These are phyloP conservation scores for Protaetia brevitarsis DNA, from an alignment of 1,140 invertebrate genomes.

Conservation along the genomic window DNA sequence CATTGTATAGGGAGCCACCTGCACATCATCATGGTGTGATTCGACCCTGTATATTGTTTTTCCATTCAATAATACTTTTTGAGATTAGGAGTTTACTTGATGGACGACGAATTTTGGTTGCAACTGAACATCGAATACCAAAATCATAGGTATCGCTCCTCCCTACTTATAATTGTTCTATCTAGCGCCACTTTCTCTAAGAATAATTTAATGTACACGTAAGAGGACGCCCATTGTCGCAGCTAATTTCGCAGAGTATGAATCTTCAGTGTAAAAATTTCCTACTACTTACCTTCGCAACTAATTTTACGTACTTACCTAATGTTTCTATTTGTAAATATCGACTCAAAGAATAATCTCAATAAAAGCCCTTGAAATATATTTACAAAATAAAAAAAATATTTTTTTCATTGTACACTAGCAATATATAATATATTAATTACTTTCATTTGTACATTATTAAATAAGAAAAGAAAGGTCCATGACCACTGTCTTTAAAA, in stretches of 20 bases:
- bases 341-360: background rate
- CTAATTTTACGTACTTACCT: background rate
- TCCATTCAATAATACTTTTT: too few relatives aligned
- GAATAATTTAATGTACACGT: too few relatives aligned
- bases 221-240: too few relatives aligned
- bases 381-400: constrained; percentile 21
- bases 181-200: too few relatives aligned
- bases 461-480: constrained; percentile 20
- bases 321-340: background rate
- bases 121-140: too few relatives aligned
- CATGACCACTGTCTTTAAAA: constrained; percentile 13
- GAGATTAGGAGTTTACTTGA: too few relatives aligned
- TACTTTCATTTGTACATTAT: constrained; percentile 24
- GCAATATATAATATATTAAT: constrained; percentile 26
- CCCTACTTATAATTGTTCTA: too few relatives aligned
- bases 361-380: constrained; percentile 15
- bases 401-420: constrained; percentile 22
- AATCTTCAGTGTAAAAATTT: background rate
- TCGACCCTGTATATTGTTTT: too few relatives aligned
- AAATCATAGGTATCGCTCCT: too few relatives aligned
- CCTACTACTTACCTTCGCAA: background rate
- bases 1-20: too few relatives aligned
- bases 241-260: background rate
- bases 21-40: too few relatives aligned
- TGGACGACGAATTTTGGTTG: too few relatives aligned